These are phyloP conservation scores for Nemapogon koenigi DNA, from an alignment of 2,888 invertebrate species.

Conservation along the genomic window DNA sequence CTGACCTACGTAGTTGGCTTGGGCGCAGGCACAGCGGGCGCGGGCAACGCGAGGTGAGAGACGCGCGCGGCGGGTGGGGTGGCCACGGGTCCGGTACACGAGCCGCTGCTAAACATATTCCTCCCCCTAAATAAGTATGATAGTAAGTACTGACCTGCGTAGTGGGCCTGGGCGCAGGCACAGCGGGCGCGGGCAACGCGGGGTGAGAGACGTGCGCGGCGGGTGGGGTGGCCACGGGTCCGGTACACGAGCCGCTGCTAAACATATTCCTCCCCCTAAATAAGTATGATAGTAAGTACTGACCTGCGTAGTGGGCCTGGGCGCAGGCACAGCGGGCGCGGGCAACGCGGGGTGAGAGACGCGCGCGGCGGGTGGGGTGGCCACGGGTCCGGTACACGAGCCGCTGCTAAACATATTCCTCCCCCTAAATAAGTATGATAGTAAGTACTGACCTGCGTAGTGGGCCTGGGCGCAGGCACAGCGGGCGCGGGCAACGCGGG, in stretches of 20 bases:
- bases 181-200: constrained; percentile 35
- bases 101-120: constrained; percentile 80
- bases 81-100: constrained; percentile 34
- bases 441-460: constrained; percentile 41
- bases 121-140: too few species aligned
- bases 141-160: constrained; percentile 49
- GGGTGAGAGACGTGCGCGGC: constrained; percentile 26
- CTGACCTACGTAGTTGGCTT: constrained; percentile 47
- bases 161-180: constrained; percentile 27
- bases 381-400: constrained; percentile 41
- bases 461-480: constrained; percentile 25
- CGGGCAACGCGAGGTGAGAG: constrained; percentile 43
- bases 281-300: too few species aligned
- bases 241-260: constrained; percentile 70
- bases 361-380: constrained; percentile 18
- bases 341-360: constrained; percentile 45
- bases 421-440: too few species aligned
- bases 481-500: constrained; percentile 40
- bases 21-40: constrained; percentile 22
- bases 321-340: constrained; percentile 24
- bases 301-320: constrained; percentile 47
- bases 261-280: constrained; percentile 79
- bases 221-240: constrained; percentile 18
- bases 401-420: constrained; percentile 81
- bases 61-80: constrained; percentile 21